Evolutionary conservation across 1,140 invertebrate species (phyloP).

Genomic region (Asobara japonica): DNA sequence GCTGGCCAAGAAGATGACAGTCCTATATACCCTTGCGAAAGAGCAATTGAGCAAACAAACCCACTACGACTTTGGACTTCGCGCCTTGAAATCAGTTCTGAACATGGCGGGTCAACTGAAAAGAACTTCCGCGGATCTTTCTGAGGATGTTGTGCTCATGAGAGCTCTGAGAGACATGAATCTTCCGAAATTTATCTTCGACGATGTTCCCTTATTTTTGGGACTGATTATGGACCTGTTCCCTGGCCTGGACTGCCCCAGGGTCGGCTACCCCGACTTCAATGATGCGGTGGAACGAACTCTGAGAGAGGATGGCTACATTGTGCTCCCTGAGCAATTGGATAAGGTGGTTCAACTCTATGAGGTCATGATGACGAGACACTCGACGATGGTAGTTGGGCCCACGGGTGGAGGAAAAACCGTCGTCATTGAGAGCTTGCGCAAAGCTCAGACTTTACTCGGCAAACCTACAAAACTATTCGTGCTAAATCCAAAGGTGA

Average conservation of each 20-base stretch:
- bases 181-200: conserved; percentile 89
- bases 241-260: conserved; percentile 86
- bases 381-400: conserved; percentile 91
- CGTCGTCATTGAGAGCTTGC: conserved; percentile 83
- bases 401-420: conserved; percentile 92
- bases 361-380: conserved; percentile 93
- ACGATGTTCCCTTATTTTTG: conserved; percentile 89
- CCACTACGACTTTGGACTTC: conserved; percentile 94
- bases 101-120: conserved; percentile 90
- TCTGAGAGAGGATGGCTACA: conserved; percentile 75
- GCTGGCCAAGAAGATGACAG: conserved; percentile 92
- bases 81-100: conserved; percentile 87
- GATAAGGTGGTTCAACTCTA: conserved; percentile 90
- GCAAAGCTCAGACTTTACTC: conserved; percentile 76
- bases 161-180: conserved; percentile 91
- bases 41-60: conserved; percentile 91
- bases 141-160: conserved; percentile 89
- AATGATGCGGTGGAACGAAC: conserved; percentile 79
- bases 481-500: conserved; percentile 84
- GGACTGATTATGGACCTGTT: conserved; percentile 90
- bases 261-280: conserved; percentile 85
- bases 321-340: conserved; percentile 81
- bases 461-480: conserved; percentile 80
- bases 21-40: conserved; percentile 83
- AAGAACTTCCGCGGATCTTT: conserved; percentile 76